These are phyloP conservation scores for Poecile montanus DNA, from an alignment of 2,797 vertebrate genomes.

Conservation along the genomic window DNA sequence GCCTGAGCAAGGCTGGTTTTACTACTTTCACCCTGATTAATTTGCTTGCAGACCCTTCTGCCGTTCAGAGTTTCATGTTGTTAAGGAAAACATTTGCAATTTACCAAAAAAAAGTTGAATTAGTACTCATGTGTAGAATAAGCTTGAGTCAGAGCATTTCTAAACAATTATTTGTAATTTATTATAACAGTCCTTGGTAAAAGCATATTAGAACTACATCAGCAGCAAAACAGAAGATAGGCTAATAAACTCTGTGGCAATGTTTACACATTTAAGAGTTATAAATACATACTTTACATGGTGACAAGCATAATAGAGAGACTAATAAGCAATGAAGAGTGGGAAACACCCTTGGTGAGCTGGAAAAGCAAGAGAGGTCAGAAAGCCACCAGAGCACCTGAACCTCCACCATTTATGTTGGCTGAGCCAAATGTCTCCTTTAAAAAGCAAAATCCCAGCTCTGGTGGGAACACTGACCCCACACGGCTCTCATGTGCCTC, in stretches of 20 bases:
- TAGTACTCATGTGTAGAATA: not conserved
- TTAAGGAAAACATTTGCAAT: constrained; percentile 4
- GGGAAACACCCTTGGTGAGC: not conserved
- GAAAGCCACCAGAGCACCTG: not conserved
- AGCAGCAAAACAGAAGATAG: not conserved
- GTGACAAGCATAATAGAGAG: not conserved
- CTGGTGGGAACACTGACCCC: accelerated
- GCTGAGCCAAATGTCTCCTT: accelerated
- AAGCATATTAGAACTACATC: not conserved
- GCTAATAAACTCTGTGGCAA: not conserved
- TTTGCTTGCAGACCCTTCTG: constrained; percentile 7
- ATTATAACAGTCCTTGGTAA: constrained; percentile 7
- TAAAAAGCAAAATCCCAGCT: accelerated
- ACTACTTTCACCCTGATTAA: not conserved
- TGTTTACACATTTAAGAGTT: not conserved
- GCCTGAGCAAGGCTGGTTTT: not conserved
- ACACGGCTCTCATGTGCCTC: accelerated
- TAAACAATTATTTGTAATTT: constrained; percentile 19
- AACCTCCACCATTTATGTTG: not conserved
- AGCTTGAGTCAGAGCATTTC: not conserved
- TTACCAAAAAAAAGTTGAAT: not conserved
- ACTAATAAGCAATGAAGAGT: not conserved
- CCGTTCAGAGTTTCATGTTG: not conserved
- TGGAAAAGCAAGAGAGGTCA: not conserved
- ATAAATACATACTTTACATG: not conserved